Evolutionary conservation across 2,797 vertebrate species (phyloP), one percentile per base, ranked within the genome.

Genomic region (Nasua narica): DNA sequence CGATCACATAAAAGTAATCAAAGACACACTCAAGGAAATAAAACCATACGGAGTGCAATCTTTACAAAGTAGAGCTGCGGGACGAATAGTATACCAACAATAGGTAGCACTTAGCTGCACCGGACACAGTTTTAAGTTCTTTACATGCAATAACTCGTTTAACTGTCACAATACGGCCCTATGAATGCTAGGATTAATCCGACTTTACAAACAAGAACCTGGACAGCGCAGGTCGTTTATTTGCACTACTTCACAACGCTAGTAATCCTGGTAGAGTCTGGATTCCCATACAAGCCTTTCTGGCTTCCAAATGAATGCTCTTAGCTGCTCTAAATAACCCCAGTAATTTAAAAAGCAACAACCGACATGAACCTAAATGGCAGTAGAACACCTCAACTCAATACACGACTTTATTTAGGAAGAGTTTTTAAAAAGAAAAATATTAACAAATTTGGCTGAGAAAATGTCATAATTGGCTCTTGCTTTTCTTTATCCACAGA

Each of bases 1-100:
- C 97, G 97, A 98, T 0, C 99, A 99, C 90, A 85, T 99, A 97
- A 99, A 99, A 95, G 60, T 91, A 60, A 40, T 99, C 84, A 99
- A 98, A 98, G 62, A 32, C n/a, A 98, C 98, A 78, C 97, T 99
- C 87, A 90, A 98, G 84, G 96, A 98, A 67, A 96, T 77, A 12
- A 97, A 98, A 23, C 98, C 98, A 76, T 95, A 98, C 0, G 97
- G 98, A 93, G 98, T 99, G 95, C 98, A 98, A 65, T 97, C 98
- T 46, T 98, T 98, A 48, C 7, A 56, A 67, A 54, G 48, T 48
- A 76, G n/a, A 74, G 54, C 8, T 84, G 32, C 3, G 6, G 37
- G 9, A 12, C 56, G 43, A 52, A 65, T 27, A 92, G 52, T 25
- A 43, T 4, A 43, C 32, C 13, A 50, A 77, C 32, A 70, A 40